Conservation (phyloP, 2,113 vertebrate species). For the Cottus gobio region DNA sequence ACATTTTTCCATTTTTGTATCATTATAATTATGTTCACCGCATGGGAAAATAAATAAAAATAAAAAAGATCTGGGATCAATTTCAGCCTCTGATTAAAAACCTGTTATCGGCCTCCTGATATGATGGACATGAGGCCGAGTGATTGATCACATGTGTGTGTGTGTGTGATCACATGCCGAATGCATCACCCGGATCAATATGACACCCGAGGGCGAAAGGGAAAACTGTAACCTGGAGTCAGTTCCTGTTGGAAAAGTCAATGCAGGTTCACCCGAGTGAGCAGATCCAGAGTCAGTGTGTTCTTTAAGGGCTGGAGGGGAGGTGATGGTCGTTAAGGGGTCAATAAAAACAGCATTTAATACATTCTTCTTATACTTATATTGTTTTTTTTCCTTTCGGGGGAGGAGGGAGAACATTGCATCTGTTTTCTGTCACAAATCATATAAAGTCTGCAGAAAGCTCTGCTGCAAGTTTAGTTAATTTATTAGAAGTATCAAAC, state of each 20-base stretch:
- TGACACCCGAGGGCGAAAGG: too few relatives aligned
- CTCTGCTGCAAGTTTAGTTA: not conserved
- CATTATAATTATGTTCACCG: too few relatives aligned
- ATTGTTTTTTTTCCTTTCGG: not conserved
- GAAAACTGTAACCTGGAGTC: not conserved
- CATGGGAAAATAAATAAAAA: too few relatives aligned
- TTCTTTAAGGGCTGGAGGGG: not conserved
- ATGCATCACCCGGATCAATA: conserved; percentile 4
- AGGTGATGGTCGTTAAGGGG: not conserved
- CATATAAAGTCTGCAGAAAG: not conserved
- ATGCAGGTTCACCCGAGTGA: not conserved
- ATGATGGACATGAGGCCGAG: conserved; percentile 19
- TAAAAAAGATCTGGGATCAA: not conserved
- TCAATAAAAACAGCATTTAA: too few relatives aligned
- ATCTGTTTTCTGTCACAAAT: not conserved
- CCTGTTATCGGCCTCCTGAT: not conserved
- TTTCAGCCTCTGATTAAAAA: conserved; percentile 2
- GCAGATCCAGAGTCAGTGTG: not conserved
- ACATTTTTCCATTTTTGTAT: not conserved
- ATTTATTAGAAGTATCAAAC: not conserved
- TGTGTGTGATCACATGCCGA: conserved; percentile 20
- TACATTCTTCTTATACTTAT: too few relatives aligned
- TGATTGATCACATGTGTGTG: not conserved
- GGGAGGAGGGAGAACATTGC: not conserved
- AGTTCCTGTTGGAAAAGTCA: conserved; percentile 1